Evolutionary conservation across 2,888 invertebrate species (phyloP).

Genomic region (Oscheius sp.): DNA sequence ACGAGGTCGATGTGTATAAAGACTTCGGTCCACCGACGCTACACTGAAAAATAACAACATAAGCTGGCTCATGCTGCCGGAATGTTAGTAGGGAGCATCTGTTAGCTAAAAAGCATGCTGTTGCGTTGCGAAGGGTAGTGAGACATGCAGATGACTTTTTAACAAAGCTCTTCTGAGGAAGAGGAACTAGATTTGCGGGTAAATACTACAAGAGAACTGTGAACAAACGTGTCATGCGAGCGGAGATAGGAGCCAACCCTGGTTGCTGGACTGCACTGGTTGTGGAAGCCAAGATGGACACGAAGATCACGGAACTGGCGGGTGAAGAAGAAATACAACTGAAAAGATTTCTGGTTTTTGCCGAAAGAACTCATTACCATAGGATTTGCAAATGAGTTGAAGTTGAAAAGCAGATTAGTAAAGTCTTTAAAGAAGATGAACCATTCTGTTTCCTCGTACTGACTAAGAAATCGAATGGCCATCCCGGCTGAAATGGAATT

Average conservation of each 20-base stretch:
- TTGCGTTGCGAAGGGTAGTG: neutral
- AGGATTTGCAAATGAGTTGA: constrained; percentile 71
- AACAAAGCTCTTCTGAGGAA: too few relatives aligned
- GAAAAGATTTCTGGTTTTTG: constrained; percentile 36
- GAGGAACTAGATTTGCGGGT: too few relatives aligned
- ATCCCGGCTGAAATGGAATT: constrained; percentile 59
- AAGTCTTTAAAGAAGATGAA: constrained; percentile 69
- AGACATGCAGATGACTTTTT: too few relatives aligned
- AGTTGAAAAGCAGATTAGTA: constrained; percentile 71
- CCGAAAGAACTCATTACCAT: constrained; percentile 51
- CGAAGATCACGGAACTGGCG: constrained; percentile 70
- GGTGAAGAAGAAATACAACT: constrained; percentile 72
- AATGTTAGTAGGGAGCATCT: neutral
- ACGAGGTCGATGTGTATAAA: constrained; percentile 27
- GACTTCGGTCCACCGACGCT: constrained; percentile 29
- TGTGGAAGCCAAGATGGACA: constrained; percentile 38
- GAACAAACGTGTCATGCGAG: constrained; percentile 29
- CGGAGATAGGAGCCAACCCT: constrained; percentile 28
- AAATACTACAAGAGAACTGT: constrained; percentile 8
- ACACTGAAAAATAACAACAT: constrained; percentile 9
- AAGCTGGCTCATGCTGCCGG: neutral
- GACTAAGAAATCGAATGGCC: constrained; percentile 65
- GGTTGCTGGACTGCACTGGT: constrained; percentile 39
- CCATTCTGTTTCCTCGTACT: constrained; percentile 56
- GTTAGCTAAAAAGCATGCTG: constrained; percentile 6